Evolutionary conservation across 2,113 vertebrate genomes (phyloP).

Genomic region (Osmerus eperlanus): DNA sequence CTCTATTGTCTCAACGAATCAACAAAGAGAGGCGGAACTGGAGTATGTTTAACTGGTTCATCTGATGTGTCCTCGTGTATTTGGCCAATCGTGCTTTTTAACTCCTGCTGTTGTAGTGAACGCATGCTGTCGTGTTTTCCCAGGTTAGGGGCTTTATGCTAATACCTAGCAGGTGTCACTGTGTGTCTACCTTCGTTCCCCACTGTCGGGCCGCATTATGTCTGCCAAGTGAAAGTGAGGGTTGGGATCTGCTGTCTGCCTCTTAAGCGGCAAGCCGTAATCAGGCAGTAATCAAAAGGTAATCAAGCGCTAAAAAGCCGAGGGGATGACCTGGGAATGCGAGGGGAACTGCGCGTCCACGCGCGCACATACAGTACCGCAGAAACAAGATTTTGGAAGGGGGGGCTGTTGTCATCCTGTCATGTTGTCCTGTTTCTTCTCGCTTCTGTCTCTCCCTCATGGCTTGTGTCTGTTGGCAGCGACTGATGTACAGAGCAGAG

Average conservation of each 20-base stretch:
- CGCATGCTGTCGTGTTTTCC: not conserved
- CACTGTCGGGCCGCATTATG: not conserved
- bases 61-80: too few species aligned
- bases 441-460: too few species aligned
- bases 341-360: not conserved
- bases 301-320: too few species aligned
- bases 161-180: slow-evolving; percentile 1
- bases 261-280: not conserved
- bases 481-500: not conserved
- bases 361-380: not conserved
- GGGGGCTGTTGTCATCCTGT: too few species aligned
- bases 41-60: too few species aligned
- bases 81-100: too few species aligned
- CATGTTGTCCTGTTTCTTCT: too few species aligned
- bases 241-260: not conserved
- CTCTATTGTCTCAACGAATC: too few species aligned
- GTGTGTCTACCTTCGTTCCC: not conserved
- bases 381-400: not conserved
- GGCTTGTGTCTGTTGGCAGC: not conserved
- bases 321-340: not conserved
- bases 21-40: too few species aligned
- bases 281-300: too few species aligned
- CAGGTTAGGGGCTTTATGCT: too few species aligned
- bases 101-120: too few species aligned
- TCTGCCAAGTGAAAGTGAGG: not conserved